Percentiles rank a stretch among this genome's conserved stretches.
phyloP scores from a whole-genome alignment of 2,113 vertebrate genomes.

The Poeciliopsis turrubarensis region DNA sequence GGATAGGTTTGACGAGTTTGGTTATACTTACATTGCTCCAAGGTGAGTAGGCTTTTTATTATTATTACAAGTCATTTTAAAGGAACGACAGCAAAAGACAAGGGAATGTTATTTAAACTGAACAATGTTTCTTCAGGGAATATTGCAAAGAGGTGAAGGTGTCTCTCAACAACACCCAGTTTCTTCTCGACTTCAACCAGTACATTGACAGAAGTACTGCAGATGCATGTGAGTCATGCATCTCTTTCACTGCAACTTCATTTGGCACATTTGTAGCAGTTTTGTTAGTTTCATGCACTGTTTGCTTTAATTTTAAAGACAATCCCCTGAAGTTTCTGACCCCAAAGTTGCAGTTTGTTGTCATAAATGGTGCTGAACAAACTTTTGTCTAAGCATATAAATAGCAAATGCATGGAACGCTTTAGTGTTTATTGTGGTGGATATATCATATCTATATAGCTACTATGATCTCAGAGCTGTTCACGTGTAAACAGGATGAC shows the following conservation, averaged over 20 bases:
- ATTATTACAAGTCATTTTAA: background rate
- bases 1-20: conserved; percentile 89
- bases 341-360: conserved; percentile 1
- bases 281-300: conserved; percentile 18
- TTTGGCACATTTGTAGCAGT: background rate
- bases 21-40: conserved; percentile 92
- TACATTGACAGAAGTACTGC: conserved; percentile 91
- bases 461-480: conserved; percentile 46
- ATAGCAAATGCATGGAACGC: background rate
- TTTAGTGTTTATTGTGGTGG: conserved; percentile 8
- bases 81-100: background rate
- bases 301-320: background rate
- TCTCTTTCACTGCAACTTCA: conserved; percentile 26
- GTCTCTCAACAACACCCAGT: conserved; percentile 93
- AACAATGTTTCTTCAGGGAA: conserved; percentile 83
- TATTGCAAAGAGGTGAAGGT: conserved; percentile 93
- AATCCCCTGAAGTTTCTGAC: background rate
- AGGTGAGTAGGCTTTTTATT: conserved; percentile 81
- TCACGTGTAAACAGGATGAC: conserved; percentile 47
- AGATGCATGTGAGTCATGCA: conserved; percentile 89
- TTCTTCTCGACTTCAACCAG: conserved; percentile 92
- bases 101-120: conserved; percentile 7
- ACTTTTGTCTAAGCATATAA: background rate
- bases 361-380: background rate
- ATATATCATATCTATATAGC: conserved; percentile 5